Evolutionary conservation across 1,140 invertebrate species (phyloP).

Genomic region (Dreissena polymorpha): DNA sequence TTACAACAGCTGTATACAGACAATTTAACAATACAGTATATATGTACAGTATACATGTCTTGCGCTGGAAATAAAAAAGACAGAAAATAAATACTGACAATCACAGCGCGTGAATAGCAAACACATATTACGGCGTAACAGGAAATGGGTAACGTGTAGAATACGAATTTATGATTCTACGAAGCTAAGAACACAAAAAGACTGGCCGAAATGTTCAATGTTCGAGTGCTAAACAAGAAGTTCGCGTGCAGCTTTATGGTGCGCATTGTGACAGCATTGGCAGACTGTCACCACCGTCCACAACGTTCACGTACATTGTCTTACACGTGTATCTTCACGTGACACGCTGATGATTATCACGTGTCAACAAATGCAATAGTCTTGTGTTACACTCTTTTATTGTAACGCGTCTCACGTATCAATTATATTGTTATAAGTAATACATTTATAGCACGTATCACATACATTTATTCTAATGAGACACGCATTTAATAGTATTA

Average conservation of each 20-base stretch:
- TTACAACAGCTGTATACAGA: background rate
- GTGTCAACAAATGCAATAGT: no score
- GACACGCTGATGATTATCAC: no score
- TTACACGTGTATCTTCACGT: no score
- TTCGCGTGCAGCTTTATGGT: background rate
- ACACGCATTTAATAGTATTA: no score
- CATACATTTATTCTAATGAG: no score
- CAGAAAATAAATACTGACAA: conserved; percentile 7
- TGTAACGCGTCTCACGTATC: no score
- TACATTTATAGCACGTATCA: no score
- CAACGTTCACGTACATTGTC: background rate
- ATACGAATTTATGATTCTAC: background rate
- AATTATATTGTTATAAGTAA: no score
- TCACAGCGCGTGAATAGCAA: background rate
- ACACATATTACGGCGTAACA: background rate
- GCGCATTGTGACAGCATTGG: background rate
- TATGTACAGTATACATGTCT: background rate
- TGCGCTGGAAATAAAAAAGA: background rate
- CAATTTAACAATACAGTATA: background rate
- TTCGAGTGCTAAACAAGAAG: background rate
- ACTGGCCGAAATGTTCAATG: background rate
- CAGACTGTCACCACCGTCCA: background rate
- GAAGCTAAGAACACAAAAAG: background rate
- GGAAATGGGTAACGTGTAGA: background rate
- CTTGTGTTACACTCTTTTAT: no score